Evolutionary conservation across 2,888 invertebrate species (phyloP).

Genomic region (Ctena decussata): DNA sequence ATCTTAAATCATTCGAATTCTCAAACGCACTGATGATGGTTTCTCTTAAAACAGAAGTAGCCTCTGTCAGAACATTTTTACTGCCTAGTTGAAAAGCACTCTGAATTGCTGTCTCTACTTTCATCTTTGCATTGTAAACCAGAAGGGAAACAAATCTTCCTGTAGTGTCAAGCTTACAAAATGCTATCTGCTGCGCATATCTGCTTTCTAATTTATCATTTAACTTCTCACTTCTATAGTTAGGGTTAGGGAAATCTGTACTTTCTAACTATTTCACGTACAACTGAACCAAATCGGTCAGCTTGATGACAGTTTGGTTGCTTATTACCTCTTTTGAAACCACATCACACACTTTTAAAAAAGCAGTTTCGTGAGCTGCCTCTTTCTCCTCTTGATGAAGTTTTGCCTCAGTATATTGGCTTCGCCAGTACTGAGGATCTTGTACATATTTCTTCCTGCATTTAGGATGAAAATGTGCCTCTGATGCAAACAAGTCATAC

Average conservation of each 20-base stretch:
- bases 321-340: not conserved
- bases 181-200: not conserved
- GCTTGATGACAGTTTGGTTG: not conserved
- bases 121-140: no score
- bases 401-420: not conserved
- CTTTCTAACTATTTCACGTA: not conserved
- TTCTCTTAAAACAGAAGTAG: constrained; percentile 13
- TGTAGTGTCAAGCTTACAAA: not conserved
- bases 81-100: constrained; percentile 14
- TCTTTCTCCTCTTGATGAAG: not conserved
- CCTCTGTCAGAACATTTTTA: constrained; percentile 9
- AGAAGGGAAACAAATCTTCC: constrained; percentile 8
- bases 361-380: not conserved
- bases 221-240: constrained; percentile 15
- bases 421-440: not conserved
- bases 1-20: constrained; percentile 5
- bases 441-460: not conserved
- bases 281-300: not conserved
- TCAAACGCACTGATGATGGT: constrained; percentile 26
- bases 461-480: not conserved
- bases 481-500: constrained; percentile 8
- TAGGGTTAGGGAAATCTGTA: constrained; percentile 10
- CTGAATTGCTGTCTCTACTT: no score
- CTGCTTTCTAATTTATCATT: constrained; percentile 10
- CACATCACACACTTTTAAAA: not conserved